These are phyloP conservation scores for Anhinga rufa DNA, from an alignment of 2,113 vertebrate species.

Conservation along the genomic window DNA sequence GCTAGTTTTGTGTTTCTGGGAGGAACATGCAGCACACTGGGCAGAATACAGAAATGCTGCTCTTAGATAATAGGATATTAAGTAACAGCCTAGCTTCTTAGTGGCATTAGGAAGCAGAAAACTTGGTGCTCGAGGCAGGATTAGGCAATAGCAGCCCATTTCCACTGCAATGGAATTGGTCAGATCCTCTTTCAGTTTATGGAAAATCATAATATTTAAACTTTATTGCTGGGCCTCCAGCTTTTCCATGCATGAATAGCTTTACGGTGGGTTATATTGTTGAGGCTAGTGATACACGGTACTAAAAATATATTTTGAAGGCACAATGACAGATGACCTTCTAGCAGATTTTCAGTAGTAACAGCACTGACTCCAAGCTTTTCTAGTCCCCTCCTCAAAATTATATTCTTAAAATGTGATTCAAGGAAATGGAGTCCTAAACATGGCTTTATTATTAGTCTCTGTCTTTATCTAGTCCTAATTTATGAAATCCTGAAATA, in stretches of 20 bases:
- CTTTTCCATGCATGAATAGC: neutral
- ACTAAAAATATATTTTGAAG: neutral
- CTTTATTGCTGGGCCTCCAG: neutral
- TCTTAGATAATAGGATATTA: neutral
- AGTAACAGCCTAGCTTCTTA: neutral
- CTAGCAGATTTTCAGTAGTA: neutral
- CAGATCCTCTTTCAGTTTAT: neutral
- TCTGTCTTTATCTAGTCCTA: neutral
- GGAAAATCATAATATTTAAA: neutral
- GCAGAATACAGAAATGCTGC: neutral
- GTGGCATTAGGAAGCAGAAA: neutral
- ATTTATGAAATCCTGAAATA: neutral
- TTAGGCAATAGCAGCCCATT: neutral
- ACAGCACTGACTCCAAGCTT: neutral
- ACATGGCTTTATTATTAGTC: neutral
- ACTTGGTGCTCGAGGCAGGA: neutral
- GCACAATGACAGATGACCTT: neutral
- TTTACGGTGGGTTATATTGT: neutral
- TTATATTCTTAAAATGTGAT: neutral
- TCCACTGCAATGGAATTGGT: neutral
- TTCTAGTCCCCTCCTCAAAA: neutral
- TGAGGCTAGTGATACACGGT: neutral
- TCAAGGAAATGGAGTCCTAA: neutral
- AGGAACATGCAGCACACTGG: neutral
- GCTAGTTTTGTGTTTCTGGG: neutral